phyloP scores from a whole-genome alignment of 2,797 vertebrate genomes.

The Petrocephalus schoutedeni region DNA sequence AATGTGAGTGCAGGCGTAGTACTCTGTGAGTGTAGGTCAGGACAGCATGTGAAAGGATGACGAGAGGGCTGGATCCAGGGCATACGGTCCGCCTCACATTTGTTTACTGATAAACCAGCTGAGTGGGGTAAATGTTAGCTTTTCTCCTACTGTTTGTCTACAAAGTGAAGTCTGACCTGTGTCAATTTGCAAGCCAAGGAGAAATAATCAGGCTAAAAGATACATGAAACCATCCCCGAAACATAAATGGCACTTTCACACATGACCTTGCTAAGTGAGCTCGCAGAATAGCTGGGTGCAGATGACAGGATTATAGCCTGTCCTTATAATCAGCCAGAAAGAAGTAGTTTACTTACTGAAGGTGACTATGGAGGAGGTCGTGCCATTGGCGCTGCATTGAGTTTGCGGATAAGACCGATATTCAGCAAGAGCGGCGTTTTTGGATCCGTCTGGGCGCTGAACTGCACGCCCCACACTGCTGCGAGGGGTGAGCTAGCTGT shows the following conservation, averaged over 20 bases:
- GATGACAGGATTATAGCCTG: conserved; percentile 39
- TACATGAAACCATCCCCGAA: not conserved
- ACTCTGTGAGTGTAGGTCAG: not conserved
- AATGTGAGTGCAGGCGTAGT: not conserved
- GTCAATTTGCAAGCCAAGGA: conserved; percentile 14
- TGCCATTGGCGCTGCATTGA: not conserved
- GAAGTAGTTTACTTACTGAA: not conserved
- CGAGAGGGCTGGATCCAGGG: conserved; percentile 1
- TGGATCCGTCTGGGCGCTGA: not conserved
- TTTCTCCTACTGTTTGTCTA: conserved; percentile 14
- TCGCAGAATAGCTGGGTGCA: conserved; percentile 32
- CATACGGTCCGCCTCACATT: conserved; percentile 1
- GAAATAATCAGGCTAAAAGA: not conserved
- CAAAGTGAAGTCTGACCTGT: conserved; percentile 10
- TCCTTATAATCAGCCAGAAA: conserved; percentile 30
- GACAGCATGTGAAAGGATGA: not conserved
- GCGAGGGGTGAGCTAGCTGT: not conserved
- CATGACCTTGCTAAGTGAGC: not conserved
- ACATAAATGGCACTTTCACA: not conserved
- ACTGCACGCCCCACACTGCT: not conserved
- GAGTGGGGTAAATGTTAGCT: not conserved
- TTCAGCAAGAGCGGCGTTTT: not conserved
- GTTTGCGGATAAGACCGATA: not conserved
- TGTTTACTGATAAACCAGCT: conserved; percentile 17
- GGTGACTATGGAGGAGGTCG: not conserved